Percentiles rank a stretch among this genome's conserved stretches.
phyloP scores from a whole-genome alignment of 2,113 vertebrate genomes.

The Lamprotornis superbus region DNA sequence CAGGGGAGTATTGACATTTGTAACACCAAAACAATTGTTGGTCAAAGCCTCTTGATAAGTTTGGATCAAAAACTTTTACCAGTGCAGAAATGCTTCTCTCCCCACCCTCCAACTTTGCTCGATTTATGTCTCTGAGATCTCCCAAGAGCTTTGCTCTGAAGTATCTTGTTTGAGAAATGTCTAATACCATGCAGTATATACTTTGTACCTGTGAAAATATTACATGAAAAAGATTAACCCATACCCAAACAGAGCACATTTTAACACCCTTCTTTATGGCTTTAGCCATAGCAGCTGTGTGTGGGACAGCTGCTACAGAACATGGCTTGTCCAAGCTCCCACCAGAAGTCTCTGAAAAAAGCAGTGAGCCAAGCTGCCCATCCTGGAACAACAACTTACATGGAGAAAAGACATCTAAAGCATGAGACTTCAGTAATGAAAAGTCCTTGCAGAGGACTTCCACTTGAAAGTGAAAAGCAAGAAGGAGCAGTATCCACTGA shows the following conservation, averaged over 20 bases:
- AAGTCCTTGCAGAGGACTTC: background rate
- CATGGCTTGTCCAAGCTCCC: background rate
- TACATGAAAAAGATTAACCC: background rate
- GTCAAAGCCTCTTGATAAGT: background rate
- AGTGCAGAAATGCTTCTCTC: background rate
- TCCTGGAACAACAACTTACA: background rate
- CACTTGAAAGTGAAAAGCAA: background rate
- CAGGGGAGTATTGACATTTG: background rate
- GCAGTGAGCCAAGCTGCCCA: background rate
- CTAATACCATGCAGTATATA: rapidly evolving
- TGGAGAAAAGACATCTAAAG: background rate
- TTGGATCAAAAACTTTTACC: background rate
- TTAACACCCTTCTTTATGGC: background rate
- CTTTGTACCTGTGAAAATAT: background rate
- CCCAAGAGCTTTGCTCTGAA: background rate
- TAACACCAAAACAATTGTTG: background rate
- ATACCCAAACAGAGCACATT: background rate
- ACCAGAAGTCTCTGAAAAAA: background rate
- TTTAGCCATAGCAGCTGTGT: background rate
- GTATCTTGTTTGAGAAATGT: background rate
- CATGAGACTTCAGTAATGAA: background rate
- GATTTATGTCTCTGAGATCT: background rate
- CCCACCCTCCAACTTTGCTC: background rate
- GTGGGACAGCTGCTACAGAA: background rate
- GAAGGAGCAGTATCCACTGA: background rate